Evolutionary conservation across 2,797 vertebrate species (phyloP).

Genomic region (Gobionotothen gibberifrons): DNA sequence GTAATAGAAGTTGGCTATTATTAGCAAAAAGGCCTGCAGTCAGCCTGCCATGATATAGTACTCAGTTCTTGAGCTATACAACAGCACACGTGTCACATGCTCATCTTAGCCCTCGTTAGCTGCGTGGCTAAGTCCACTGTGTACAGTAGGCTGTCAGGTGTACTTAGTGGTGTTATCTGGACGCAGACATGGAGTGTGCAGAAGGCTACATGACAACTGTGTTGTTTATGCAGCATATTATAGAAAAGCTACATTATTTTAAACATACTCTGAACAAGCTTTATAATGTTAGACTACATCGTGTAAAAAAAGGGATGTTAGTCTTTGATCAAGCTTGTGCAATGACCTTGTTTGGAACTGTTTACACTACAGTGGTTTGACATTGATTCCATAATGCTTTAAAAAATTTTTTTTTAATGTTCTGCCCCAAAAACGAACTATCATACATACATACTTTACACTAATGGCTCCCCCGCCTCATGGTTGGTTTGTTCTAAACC

Average conservation of each 20-base stretch:
- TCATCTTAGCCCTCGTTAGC: conserved; percentile 10
- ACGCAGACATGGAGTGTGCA: conserved; percentile 5
- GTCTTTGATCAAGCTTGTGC: neutral
- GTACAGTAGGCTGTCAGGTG: conserved; percentile 10
- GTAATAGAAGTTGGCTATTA: conserved; percentile 68
- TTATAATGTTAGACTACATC: neutral
- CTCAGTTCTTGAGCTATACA: conserved; percentile 39
- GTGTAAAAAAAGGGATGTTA: neutral
- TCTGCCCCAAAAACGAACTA: neutral
- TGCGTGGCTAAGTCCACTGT: conserved; percentile 22
- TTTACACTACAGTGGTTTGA: neutral
- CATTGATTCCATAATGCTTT: neutral
- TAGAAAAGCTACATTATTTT: neutral
- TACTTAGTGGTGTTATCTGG: conserved; percentile 14
- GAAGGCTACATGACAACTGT: conserved; percentile 1
- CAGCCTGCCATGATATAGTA: conserved; percentile 48
- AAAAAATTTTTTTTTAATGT: neutral
- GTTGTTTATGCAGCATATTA: conserved; percentile 1
- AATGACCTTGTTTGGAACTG: conserved; percentile 2
- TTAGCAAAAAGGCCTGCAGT: conserved; percentile 70
- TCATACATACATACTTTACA: conserved; percentile 4
- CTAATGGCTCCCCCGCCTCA: too few species aligned
- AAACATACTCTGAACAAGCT: neutral
- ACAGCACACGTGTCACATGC: conserved; percentile 50
- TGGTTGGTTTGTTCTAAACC: too few species aligned